phyloP scores from a whole-genome alignment of 2,113 vertebrate genomes.

The Eptesicus fuscus region DNA sequence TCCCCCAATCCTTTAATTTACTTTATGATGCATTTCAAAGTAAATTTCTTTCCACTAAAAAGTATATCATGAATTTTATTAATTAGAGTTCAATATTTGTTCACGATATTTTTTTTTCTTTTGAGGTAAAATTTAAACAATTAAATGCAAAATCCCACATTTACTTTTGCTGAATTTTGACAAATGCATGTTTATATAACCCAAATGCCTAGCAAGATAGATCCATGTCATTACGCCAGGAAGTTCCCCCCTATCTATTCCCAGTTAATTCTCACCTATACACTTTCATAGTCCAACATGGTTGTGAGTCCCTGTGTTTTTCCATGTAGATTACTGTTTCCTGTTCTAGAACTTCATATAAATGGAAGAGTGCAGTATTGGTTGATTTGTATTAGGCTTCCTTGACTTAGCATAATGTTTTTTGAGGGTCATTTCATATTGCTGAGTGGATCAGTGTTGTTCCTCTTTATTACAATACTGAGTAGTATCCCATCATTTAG shows the following conservation, averaged over 20 bases:
- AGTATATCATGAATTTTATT: neutral
- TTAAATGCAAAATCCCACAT: neutral
- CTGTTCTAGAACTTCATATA: neutral
- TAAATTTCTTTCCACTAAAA: neutral
- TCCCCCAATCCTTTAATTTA: neutral
- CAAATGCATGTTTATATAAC: neutral
- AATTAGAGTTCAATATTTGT: neutral
- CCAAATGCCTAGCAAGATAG: neutral
- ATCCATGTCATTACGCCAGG: neutral
- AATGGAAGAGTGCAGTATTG: neutral
- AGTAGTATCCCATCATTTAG: neutral
- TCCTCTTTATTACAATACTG: neutral
- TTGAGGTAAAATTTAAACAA: neutral
- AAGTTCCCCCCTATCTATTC: neutral
- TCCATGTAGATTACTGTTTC: neutral
- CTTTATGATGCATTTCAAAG: neutral
- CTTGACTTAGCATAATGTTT: neutral
- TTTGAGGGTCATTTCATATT: neutral
- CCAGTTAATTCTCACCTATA: neutral
- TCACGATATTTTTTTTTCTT: neutral
- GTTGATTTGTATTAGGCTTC: neutral
- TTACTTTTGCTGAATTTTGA: neutral
- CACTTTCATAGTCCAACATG: no score
- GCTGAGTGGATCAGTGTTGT: neutral
- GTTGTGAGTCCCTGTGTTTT: neutral